Percentiles rank a stretch among this genome's conserved stretches.
Evolutionary conservation across 2,797 vertebrate species (phyloP).

Genomic region (Oreortyx pictus): DNA sequence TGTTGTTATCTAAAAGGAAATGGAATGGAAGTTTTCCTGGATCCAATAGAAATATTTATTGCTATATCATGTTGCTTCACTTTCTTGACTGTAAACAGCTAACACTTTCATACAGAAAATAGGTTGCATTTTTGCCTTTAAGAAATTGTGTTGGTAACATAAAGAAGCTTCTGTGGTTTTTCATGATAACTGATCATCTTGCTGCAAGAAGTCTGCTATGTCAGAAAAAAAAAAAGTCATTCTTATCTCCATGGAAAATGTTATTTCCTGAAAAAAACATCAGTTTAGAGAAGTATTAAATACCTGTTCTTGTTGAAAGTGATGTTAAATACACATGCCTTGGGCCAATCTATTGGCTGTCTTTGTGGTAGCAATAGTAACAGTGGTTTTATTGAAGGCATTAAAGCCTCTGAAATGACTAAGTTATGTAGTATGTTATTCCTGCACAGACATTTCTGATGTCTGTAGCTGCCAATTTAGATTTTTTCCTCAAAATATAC

Average conservation of each 20-base stretch:
- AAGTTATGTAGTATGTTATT: not conserved
- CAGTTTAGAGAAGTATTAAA: conserved; percentile 44
- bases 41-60: not conserved
- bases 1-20: conserved; percentile 2
- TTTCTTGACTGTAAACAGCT: conserved; percentile 32
- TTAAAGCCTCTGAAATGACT: conserved; percentile 30
- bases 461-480: not conserved
- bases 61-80: not conserved
- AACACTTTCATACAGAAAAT: conserved; percentile 23
- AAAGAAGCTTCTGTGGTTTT: conserved; percentile 70
- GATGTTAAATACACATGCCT: conserved; percentile 44
- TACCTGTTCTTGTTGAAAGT: conserved; percentile 47
- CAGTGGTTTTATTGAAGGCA: conserved; percentile 33
- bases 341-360: conserved; percentile 1
- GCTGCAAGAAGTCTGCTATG: conserved; percentile 61
- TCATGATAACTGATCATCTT: conserved; percentile 71
- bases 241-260: conserved; percentile 64
- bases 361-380: not conserved
- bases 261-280: conserved; percentile 74
- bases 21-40: not conserved
- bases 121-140: conserved; percentile 66
- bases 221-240: conserved; percentile 41
- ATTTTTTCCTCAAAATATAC: conserved; percentile 17
- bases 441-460: not conserved
- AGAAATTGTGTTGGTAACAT: conserved; percentile 67